A percentile compares a stretch with the other conserved stretches of the same genome.
Evolutionary conservation across 2,888 invertebrate species (phyloP).

Genomic region (Cyclophora punctaria): DNA sequence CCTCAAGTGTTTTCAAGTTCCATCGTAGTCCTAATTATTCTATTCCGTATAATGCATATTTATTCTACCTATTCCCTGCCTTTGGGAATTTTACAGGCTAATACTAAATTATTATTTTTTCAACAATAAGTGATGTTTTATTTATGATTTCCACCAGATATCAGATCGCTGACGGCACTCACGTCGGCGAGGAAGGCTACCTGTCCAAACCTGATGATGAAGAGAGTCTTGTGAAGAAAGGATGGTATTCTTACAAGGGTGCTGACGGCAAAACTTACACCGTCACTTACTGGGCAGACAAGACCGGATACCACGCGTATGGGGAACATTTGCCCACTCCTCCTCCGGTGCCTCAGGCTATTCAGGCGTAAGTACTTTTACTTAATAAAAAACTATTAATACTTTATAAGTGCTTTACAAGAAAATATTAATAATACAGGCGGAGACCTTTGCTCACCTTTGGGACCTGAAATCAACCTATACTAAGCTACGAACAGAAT

Average conservation of each 20-base stretch:
- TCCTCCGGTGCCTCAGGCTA: conserved; percentile 51
- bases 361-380: conserved; percentile 53
- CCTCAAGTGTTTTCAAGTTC: too few species aligned
- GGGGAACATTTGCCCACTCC: conserved; percentile 66
- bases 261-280: conserved; percentile 61
- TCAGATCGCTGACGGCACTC: conserved; percentile 60
- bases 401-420: too few species aligned
- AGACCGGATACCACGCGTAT: conserved; percentile 60
- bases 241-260: conserved; percentile 62
- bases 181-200: conserved; percentile 64
- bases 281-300: conserved; percentile 63
- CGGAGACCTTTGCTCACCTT: too few species aligned
- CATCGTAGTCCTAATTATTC: too few species aligned
- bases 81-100: too few species aligned
- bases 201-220: conserved; percentile 40
- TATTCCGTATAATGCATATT: background rate
- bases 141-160: conserved; percentile 34
- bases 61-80: background rate
- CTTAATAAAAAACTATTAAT: background rate
- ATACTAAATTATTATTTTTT: too few species aligned
- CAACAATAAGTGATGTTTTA: background rate
- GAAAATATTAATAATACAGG: too few species aligned
- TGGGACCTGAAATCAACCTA: too few species aligned
- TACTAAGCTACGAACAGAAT: too few species aligned
- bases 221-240: conserved; percentile 64